Evolutionary conservation across 2,888 invertebrate genomes (phyloP).

Genomic region (Cerastis rubricosa): DNA sequence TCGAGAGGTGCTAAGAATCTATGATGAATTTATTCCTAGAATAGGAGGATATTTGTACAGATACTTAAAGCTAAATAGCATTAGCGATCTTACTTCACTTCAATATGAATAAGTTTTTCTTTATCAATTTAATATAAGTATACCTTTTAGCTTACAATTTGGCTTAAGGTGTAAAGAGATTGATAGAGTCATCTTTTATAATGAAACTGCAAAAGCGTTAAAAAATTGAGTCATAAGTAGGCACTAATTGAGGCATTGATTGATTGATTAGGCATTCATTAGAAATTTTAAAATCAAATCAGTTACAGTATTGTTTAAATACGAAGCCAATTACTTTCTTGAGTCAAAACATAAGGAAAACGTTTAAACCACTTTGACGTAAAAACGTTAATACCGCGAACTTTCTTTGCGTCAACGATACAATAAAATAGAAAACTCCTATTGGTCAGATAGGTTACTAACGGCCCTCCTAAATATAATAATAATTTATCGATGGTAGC

Average conservation of each 20-base stretch:
- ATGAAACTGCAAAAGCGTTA: too few species aligned
- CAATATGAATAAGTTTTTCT: background rate
- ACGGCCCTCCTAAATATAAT: conserved; percentile 39
- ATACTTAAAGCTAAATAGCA: background rate
- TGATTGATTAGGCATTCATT: too few species aligned
- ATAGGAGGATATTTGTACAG: background rate
- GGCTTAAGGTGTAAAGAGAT: background rate
- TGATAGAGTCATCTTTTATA: background rate
- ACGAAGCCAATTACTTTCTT: background rate
- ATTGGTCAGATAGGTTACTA: conserved; percentile 12
- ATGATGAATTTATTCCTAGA: background rate
- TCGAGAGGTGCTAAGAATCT: background rate
- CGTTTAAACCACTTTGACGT: background rate
- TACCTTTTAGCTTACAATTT: background rate
- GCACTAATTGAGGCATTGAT: too few species aligned
- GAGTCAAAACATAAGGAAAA: background rate
- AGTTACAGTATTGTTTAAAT: background rate
- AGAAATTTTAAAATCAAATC: background rate
- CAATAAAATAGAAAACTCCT: background rate
- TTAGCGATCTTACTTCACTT: background rate
- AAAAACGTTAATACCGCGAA: background rate
- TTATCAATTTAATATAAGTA: background rate
- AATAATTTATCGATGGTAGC: conserved; percentile 59
- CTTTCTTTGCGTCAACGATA: background rate
- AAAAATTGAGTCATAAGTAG: background rate